Evolutionary conservation across 2,888 invertebrate species (phyloP), one percentile per base, ranked within the genome.

Genomic region (Spodoptera picta): DNA sequence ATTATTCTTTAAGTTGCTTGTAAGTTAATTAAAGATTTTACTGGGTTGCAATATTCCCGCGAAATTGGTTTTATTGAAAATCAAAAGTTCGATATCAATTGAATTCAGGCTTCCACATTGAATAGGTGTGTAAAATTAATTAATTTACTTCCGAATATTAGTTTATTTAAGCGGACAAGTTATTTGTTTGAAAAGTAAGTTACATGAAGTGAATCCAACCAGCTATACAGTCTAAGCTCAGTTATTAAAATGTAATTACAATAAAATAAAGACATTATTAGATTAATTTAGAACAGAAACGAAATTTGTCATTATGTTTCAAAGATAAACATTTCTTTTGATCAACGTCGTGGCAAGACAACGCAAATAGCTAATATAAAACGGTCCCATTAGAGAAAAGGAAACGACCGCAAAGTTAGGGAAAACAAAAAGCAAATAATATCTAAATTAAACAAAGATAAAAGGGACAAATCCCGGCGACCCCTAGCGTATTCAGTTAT

Each of bases 401-500:
- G 27, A 50, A 50, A 45, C n/a, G 12, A 10, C 27, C 11, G 19
- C 50, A 50, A 24, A 43, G 43, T 52, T 42, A 7, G n/a, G 7
- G 31, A 41, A 42, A 44, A 70, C 52, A 43, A 43, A 44, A 55
- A 52, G 7, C 54, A 56, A 45, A 60, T 44, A 52, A 41, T 53
- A 52, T 49, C 24, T 19, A 46, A 50, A 68, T 68, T 56, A 61
- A 77, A 76, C 53, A 66, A 60, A 50, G 43, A 52, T 57, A 61
- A 77, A 68, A 60, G 24, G 45, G 42, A 53, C 19, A 56, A 68
- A 46, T 65, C 52, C 31, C 55, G 4, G 43, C 52, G 46, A 53
- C 43, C 62, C 63, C 58, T 55, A 76, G 75, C 69, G 71, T 77
- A 75, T 80, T 79, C 68, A 72, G 67, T 75, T 72, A 62, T 53